Conservation (phyloP, 1,140 invertebrate genomes). For the Scaptomyza pallida region DNA sequence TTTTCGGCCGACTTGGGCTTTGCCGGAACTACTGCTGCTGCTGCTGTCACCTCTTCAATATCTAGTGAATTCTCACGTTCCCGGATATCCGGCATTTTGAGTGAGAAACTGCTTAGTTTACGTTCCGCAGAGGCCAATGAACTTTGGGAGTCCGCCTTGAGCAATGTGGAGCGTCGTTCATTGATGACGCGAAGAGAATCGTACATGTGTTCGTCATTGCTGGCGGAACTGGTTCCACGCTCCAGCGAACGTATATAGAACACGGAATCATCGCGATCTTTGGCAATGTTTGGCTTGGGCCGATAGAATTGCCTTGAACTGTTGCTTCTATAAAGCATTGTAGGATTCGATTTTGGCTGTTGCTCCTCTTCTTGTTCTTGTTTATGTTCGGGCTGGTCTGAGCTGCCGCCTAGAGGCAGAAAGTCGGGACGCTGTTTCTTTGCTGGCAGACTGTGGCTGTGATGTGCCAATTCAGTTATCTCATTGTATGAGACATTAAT, state of each 20-base stretch:
- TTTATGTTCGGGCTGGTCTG: constrained; percentile 25
- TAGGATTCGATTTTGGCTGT: constrained; percentile 19
- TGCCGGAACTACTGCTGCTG: background rate
- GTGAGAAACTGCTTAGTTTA: constrained; percentile 71
- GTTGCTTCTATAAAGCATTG: constrained; percentile 69
- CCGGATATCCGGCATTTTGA: constrained; percentile 73
- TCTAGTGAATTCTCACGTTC: constrained; percentile 70
- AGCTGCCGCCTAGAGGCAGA: constrained; percentile 57
- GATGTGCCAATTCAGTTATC: constrained; percentile 45
- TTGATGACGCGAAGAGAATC: constrained; percentile 78
- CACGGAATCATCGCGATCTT: constrained; percentile 75
- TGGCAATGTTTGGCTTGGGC: constrained; percentile 60
- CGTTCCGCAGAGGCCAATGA: constrained; percentile 68
- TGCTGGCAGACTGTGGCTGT: constrained; percentile 50
- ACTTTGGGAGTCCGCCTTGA: constrained; percentile 78
- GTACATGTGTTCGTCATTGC: constrained; percentile 73
- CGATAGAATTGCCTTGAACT: constrained; percentile 80
- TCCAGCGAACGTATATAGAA: constrained; percentile 77
- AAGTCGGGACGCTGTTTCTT: constrained; percentile 77
- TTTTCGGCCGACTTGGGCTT: background rate
- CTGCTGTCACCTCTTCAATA: constrained; percentile 43
- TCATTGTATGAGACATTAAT: constrained; percentile 42
- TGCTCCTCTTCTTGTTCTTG: constrained; percentile 29
- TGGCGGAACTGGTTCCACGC: constrained; percentile 26
- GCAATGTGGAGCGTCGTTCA: constrained; percentile 70